phyloP scores from a whole-genome alignment of 2,888 invertebrate species.

The Ophraella communa region DNA sequence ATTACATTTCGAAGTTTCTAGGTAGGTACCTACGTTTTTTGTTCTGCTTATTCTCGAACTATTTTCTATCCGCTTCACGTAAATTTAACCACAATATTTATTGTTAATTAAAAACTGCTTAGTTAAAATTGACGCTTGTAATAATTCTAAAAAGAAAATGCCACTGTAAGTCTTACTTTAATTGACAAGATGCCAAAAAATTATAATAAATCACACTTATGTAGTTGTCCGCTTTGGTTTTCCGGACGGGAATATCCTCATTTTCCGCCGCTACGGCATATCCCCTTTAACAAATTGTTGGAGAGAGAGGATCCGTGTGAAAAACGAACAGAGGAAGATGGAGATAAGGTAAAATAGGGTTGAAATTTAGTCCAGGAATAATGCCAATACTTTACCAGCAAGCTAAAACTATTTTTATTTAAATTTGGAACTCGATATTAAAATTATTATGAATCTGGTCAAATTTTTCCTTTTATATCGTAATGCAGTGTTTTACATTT shows the following conservation, averaged over 20 bases:
- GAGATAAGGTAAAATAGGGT: constrained; percentile 40
- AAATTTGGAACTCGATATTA: too few relatives aligned
- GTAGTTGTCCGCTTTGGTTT: constrained; percentile 25
- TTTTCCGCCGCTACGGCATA: constrained; percentile 25
- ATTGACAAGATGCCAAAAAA: constrained; percentile 4
- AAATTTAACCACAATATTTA: too few relatives aligned
- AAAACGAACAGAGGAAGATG: constrained; percentile 29
- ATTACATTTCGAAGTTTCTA: too few relatives aligned
- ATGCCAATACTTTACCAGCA: neutral
- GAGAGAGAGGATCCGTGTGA: constrained; percentile 39
- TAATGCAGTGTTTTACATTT: too few relatives aligned
- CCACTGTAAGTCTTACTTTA: constrained; percentile 10
- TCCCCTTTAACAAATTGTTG: constrained; percentile 47
- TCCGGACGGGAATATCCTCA: constrained; percentile 26
- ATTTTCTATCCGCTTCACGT: too few relatives aligned
- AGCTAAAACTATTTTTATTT: neutral
- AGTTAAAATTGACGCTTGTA: too few relatives aligned
- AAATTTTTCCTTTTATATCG: too few relatives aligned
- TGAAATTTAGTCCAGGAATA: constrained; percentile 40
- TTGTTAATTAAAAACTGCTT: too few relatives aligned
- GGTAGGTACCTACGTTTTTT: too few relatives aligned
- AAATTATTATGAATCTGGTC: too few relatives aligned
- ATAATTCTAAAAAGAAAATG: too few relatives aligned
- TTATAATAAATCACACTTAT: constrained; percentile 20
- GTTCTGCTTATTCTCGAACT: too few relatives aligned